Evolutionary conservation across 2,113 vertebrate genomes (phyloP), one percentile per base, ranked within the genome.

Genomic region (Eubucco bourcierii): DNA sequence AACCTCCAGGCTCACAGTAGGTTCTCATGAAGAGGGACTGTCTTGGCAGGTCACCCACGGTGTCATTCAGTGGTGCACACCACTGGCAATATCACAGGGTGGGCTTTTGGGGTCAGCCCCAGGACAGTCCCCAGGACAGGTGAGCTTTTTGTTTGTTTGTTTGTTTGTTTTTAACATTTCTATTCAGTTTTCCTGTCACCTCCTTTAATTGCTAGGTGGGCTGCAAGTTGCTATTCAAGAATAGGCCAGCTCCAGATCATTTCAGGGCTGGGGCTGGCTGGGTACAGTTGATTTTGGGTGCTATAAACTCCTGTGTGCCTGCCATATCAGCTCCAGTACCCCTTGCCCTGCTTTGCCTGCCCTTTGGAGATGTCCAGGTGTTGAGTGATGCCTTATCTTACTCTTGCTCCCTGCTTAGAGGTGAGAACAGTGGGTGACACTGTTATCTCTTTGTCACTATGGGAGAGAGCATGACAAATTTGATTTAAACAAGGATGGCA

Each of bases 321-420:
- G 16, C 27, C 33, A 28, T 15, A 47, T 14, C 20, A 56, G 28
- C 79, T 84, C 61, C 67, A 44, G 55, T 9, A 3, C 58, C 61
- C 18, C 58, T 34, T 2, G 5, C 23, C 25, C 4, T 10, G 13
- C 50, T 56, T n/a, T 63, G 33, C 29, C 18, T 21, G 60, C n/a
- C 46, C 60, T n/a, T n/a, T 1, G 1, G 25, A 60, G 47, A 34
- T 34, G 28, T 23, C 65, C 28, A 20, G 31, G n/a, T 13, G 15
- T n/a, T 13, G 8, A 27, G 27, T 5, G 1, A 65, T 53, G 28
- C 18, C 17, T 7, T 2, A 39, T n/a, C 34, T 37, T 2, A 2
- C 3, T 5, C 31, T 71, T 39, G 34, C 58, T 59, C 44, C 19
- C 21, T 71, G 31, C 27, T 21, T 71, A 31, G 20, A 27, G 50